Evolutionary conservation across 2,888 invertebrate species (phyloP).

Genomic region (Leptinotarsa rubiginosa): DNA sequence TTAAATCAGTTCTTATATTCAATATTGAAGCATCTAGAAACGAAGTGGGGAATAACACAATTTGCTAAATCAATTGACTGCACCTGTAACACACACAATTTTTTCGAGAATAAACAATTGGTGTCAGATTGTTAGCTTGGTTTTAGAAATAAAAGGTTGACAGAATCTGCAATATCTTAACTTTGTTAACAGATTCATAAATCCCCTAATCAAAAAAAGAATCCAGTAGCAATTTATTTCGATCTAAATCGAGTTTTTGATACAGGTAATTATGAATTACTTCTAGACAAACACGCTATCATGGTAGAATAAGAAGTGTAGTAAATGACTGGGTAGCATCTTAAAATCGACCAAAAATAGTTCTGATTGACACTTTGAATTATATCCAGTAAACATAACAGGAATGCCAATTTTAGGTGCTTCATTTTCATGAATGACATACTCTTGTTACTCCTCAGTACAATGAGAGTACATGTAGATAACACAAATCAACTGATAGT

Average conservation of each 20-base stretch:
- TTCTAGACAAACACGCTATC: conserved; percentile 15
- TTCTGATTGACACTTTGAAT: neutral
- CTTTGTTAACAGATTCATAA: conserved; percentile 12
- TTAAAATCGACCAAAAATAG: conserved; percentile 6
- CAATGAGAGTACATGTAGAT: conserved; percentile 23
- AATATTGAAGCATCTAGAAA: neutral
- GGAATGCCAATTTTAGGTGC: conserved; percentile 16
- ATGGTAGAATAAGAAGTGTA: conserved; percentile 8
- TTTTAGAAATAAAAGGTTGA: conserved; percentile 7
- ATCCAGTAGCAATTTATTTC: conserved; percentile 10
- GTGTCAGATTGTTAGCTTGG: neutral
- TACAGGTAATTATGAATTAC: conserved; percentile 17
- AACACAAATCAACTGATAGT: conserved; percentile 24
- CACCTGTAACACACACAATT: neutral
- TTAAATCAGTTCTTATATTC: neutral
- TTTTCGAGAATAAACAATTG: neutral
- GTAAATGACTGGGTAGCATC: conserved; percentile 26
- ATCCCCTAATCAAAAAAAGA: conserved; percentile 8
- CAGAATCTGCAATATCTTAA: conserved; percentile 12
- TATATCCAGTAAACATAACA: neutral
- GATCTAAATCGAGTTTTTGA: conserved; percentile 14
- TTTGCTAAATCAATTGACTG: neutral
- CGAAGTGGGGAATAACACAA: neutral
- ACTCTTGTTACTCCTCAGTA: conserved; percentile 15
- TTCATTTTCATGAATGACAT: conserved; percentile 22